Base-by-base conservation (phyloP, 2,797 vertebrate genomes). In the Fratercula arctica region DNA sequence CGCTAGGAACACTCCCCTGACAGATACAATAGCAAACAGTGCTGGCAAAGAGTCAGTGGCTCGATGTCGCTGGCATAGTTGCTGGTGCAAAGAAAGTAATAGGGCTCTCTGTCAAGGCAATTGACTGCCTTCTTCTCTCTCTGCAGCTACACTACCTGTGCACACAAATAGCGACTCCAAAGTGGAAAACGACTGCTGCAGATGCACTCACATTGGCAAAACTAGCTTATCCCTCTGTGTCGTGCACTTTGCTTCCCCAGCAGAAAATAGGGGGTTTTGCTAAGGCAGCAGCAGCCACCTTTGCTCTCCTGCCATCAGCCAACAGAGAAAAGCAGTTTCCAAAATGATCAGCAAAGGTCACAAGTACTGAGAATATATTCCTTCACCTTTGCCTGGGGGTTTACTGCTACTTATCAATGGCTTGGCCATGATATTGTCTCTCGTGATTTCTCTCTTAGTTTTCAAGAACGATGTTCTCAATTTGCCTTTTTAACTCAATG, bases 111-210 rank as follows among this genome's bases (percentile, higher is more conserved):
- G 14, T 78, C 45, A 75, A 75, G 63, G 69, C 31, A 43, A 43
- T 20, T 23, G 80, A 24, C 10, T 60, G 41, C 31, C 41, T 85
- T n/a, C 51, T 87, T 20, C 51, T 56, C 43, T 66, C 28, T 64
- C 68, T 85, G 46, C n/a, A 83, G 4, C 35, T 61, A 8, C 21
- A 7, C 26, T 77, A 72, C 68, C 61, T 80, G 61, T 41, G 83
- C 24, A 25, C 59, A n/a, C 26, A 39, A 77, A 56, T 4, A 70
- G 64, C 45, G 68, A 8, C 66, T 90, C 39, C n/a, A 13, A 57
- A 64, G 57, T 73, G 85, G 76, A 63, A 86, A 85, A 69, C 0
- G 0, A 7, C 54, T 66, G 1, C 33, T 59, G 72, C 0, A 2
- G 45, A 14, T 79, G 51, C 33, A 69, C 61, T 75, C 31, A 26